Evolutionary conservation across 2,888 invertebrate species (phyloP).

Genomic region (Orgyia antiqua): DNA sequence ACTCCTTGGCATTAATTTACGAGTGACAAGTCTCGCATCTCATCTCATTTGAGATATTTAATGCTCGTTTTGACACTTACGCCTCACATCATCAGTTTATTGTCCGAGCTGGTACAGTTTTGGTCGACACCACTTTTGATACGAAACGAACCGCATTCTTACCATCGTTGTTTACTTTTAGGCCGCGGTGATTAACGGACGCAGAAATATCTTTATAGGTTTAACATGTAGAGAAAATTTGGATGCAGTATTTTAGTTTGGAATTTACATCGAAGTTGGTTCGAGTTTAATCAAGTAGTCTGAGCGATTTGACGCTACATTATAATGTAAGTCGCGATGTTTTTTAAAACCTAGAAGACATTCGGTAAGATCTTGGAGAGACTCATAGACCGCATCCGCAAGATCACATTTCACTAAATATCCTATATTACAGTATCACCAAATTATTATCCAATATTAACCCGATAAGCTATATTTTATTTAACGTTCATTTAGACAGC

Average conservation of each 20-base stretch:
- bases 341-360: too few relatives aligned
- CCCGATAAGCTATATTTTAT: too few relatives aligned
- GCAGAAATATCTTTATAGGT: conserved; percentile 42
- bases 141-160: conserved; percentile 42
- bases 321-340: too few relatives aligned
- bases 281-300: too few relatives aligned
- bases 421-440: too few relatives aligned
- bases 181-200: conserved; percentile 38
- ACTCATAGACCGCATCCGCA: too few relatives aligned
- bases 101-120: conserved; percentile 52
- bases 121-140: conserved; percentile 53
- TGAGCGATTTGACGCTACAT: too few relatives aligned
- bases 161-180: conserved; percentile 42
- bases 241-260: conserved; percentile 15
- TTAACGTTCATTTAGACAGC: too few relatives aligned
- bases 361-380: too few relatives aligned
- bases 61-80: conserved; percentile 70
- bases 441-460: too few relatives aligned
- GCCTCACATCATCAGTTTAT: conserved; percentile 57
- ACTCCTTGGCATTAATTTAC: conserved; percentile 70
- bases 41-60: conserved; percentile 63
- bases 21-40: conserved; percentile 63
- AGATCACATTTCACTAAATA: too few relatives aligned
- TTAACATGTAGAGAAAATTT: conserved; percentile 19
- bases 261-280: conserved; percentile 10